Evolutionary conservation across 2,888 invertebrate species (phyloP).

Genomic region (Pilophorus perplexus): DNA sequence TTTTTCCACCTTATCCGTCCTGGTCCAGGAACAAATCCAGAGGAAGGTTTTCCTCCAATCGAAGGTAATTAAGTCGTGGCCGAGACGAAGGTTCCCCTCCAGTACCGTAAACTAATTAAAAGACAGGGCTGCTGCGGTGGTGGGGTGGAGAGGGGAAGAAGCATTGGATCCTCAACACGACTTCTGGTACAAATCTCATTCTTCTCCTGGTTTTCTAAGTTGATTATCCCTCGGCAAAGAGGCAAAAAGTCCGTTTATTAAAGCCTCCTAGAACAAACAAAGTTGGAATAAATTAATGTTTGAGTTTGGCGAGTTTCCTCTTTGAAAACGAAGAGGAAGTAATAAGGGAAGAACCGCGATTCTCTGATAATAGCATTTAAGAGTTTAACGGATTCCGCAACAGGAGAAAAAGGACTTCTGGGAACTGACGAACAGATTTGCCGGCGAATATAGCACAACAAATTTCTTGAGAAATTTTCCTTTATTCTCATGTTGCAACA

Average conservation of each 20-base stretch:
- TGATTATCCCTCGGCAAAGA: slow-evolving; percentile 4
- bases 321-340: background rate
- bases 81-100: background rate
- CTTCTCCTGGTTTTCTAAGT: slow-evolving; percentile 3
- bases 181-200: slow-evolving; percentile 14
- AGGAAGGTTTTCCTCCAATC: slow-evolving; percentile 10
- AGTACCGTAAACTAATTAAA: slow-evolving; percentile 12
- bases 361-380: too few species aligned
- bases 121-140: background rate
- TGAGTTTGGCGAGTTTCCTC: background rate
- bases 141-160: background rate
- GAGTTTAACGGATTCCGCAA: background rate
- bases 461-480: background rate
- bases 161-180: background rate
- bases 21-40: slow-evolving; percentile 13
- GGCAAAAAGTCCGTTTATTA: slow-evolving; percentile 17
- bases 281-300: slow-evolving; percentile 20
- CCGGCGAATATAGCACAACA: too few species aligned
- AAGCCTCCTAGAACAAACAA: background rate
- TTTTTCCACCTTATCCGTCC: too few species aligned
- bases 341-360: background rate
- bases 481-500: background rate
- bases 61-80: slow-evolving; percentile 20
- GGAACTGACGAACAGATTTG: too few species aligned
- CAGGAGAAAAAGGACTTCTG: background rate